Percentiles rank a stretch among this genome's conserved stretches.
Evolutionary conservation across 2,888 invertebrate species (phyloP).

Genomic region (Cerastis rubricosa): DNA sequence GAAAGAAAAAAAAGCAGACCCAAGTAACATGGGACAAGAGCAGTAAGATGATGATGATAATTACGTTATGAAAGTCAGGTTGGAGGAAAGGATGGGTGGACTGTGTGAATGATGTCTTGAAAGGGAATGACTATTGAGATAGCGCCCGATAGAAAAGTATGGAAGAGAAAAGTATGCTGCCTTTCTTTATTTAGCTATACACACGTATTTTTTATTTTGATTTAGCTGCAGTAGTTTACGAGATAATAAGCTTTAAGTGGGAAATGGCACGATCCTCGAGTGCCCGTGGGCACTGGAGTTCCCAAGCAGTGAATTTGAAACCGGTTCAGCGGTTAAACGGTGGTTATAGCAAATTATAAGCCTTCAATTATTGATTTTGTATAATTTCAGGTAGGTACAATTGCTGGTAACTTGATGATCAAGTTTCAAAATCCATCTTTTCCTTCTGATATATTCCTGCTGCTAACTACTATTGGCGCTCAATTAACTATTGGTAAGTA

Average conservation of each 20-base stretch:
- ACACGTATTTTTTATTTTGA: no score
- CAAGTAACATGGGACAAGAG: no score
- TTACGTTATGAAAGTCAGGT: no score
- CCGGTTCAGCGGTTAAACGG: no score
- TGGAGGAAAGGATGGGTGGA: background rate
- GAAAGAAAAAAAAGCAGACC: no score
- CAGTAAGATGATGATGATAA: no score
- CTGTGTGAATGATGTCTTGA: background rate
- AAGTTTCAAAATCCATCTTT: conserved; percentile 92
- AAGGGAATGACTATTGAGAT: background rate
- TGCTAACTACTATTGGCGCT: conserved; percentile 81
- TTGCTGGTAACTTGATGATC: conserved; percentile 93
- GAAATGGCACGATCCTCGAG: no score
- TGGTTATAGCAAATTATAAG: background rate
- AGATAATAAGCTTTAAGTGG: no score
- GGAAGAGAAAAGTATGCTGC: background rate
- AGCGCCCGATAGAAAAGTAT: background rate
- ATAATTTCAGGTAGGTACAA: conserved; percentile 90
- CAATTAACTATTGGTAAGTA: conserved; percentile 77
- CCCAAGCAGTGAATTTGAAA: no score
- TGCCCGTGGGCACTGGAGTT: no score
- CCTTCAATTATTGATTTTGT: background rate
- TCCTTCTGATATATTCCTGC: conserved; percentile 93
- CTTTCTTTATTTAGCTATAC: no score
- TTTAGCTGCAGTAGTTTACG: no score